Conservation (phyloP, 1,140 invertebrate genomes). For the Hestina assimilis region DNA sequence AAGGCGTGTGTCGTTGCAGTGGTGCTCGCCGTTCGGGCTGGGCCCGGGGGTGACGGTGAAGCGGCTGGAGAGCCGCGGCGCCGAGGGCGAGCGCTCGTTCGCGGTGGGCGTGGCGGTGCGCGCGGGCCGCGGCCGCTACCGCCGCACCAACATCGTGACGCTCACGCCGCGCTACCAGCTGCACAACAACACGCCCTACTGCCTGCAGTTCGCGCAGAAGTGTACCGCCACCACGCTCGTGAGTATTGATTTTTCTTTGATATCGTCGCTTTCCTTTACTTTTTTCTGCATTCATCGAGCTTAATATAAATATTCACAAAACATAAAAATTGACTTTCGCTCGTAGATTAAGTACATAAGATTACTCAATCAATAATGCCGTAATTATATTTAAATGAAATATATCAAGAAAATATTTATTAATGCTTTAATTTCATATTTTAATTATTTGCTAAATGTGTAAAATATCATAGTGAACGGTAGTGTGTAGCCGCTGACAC, state of each 20-base stretch:
- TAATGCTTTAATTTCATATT: too few relatives aligned
- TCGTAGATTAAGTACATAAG: too few relatives aligned
- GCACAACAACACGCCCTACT: slow-evolving; percentile 92
- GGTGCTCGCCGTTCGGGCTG: slow-evolving; percentile 90
- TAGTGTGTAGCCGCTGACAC: neutral
- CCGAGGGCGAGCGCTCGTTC: slow-evolving; percentile 83
- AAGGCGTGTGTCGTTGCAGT: too few relatives aligned
- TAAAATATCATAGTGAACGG: too few relatives aligned
- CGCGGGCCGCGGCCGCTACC: slow-evolving; percentile 91
- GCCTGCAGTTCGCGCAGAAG: slow-evolving; percentile 92
- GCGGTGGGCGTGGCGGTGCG: slow-evolving; percentile 93
- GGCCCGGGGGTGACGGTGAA: slow-evolving; percentile 86
- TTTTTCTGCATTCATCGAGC: too few relatives aligned
- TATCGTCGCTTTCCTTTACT: neutral
- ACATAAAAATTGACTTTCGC: neutral
- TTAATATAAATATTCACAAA: too few relatives aligned
- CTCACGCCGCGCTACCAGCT: slow-evolving; percentile 95
- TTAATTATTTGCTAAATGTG: too few relatives aligned
- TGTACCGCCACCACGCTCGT: slow-evolving; percentile 83
- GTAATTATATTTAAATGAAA: too few relatives aligned
- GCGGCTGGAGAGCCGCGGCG: slow-evolving; percentile 50
- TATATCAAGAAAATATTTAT: too few relatives aligned
- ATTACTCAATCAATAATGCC: too few relatives aligned
- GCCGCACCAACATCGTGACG: slow-evolving; percentile 94
- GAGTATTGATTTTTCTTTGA: slow-evolving; percentile 31